phyloP scores from a whole-genome alignment of 2,797 vertebrate species.

The Spinus olivaceus region DNA sequence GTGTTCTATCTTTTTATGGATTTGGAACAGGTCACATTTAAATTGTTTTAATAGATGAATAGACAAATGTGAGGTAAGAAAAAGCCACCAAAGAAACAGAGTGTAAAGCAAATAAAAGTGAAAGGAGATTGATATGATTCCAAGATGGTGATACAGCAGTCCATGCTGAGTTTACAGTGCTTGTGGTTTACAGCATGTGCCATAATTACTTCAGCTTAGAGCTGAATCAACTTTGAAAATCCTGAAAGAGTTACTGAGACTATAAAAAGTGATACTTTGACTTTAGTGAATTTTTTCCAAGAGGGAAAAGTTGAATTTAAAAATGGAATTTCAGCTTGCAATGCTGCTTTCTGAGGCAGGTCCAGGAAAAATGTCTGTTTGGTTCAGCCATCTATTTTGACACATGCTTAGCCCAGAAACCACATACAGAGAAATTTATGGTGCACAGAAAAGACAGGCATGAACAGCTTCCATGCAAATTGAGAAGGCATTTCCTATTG shows the following conservation, averaged over 20 bases:
- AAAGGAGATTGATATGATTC: slow-evolving; percentile 45
- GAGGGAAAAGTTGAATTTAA: slow-evolving; percentile 15
- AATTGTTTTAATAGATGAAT: slow-evolving; percentile 19
- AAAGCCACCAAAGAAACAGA: slow-evolving; percentile 8
- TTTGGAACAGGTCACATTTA: neutral
- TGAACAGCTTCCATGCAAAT: neutral
- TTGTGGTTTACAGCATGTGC: slow-evolving; percentile 34
- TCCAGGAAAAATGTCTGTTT: neutral
- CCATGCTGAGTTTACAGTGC: slow-evolving; percentile 37
- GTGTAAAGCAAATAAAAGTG: slow-evolving; percentile 20
- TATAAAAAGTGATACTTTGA: slow-evolving; percentile 23
- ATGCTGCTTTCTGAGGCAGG: neutral
- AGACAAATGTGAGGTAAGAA: neutral
- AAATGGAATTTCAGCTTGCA: neutral
- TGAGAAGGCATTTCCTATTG: neutral
- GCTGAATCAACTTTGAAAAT: slow-evolving; percentile 47
- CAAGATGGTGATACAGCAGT: slow-evolving; percentile 36
- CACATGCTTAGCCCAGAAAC: neutral
- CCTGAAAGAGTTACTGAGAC: slow-evolving; percentile 29
- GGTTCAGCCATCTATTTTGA: neutral
- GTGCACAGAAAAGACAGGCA: neutral
- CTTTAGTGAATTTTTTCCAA: slow-evolving; percentile 31
- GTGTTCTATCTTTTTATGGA: neutral
- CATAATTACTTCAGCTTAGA: slow-evolving; percentile 53
- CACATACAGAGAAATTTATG: neutral